Evolutionary conservation across 2,113 vertebrate species (phyloP), one percentile per base, ranked within the genome.

Genomic region (Apteryx mantelli): DNA sequence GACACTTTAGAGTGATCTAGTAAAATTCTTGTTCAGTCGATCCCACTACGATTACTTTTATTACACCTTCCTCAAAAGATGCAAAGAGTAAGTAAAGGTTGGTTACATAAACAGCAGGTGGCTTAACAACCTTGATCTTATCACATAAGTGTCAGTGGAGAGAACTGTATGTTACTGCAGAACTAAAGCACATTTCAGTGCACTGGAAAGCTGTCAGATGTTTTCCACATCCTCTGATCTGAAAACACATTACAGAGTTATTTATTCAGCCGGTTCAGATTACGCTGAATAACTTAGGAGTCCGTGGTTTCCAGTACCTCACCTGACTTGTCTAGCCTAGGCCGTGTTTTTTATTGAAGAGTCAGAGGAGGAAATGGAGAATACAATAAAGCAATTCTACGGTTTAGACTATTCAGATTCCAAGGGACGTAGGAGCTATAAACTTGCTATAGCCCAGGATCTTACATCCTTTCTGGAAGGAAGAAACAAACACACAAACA

Each of bases 111-210:
- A 97, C 69, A 89, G 76, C 80, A 96, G 69, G 83, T 95, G 93
- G 95, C 79, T 91, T 96, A 90, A 96, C 94, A 95, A 85, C 91
- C 92, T 91, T 94, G 96, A 94, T 94, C 91, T 94, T 96, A 86
- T 92, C 95, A 89, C 71, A 80, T 70, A 82, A 93, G 61, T 87
- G 92, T 94, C 96, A 96, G 77, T 2, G 7, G 84, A 91, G 88
- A 83, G 96, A 96, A 95, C 94, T 70, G 71, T 58, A 53, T 0
- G 5, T 92, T 91, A 77, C 70, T 25, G 55, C 89, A 63, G 88
- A 94, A 79, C 78, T 82, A 74, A 63, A 22, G 46, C 91, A 88
- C 92, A 74, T 88, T 87, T 82, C 89, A 74, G 53, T 25, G 66
- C 64, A n/a, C 84, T 87, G 64, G 84, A 91, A 95, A 73, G n/a